A percentile compares a stretch with the other conserved stretches of the same genome.
phyloP scores from a whole-genome alignment of 2,113 vertebrate species.

The Zingel zingel region DNA sequence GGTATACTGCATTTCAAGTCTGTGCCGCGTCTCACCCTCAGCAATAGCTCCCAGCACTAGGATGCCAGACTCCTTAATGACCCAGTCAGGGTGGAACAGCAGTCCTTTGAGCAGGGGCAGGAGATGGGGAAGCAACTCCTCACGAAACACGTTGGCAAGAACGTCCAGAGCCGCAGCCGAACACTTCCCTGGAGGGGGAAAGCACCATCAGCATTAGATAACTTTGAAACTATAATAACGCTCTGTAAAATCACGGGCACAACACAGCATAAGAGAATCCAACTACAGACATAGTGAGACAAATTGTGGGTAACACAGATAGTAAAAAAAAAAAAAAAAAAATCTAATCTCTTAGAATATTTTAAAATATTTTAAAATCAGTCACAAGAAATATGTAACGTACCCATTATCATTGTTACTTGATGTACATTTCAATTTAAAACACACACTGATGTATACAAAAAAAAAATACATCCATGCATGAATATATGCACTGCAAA shows the following conservation, averaged over 20 bases:
- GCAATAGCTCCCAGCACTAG: constrained; percentile 94
- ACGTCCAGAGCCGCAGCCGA: constrained; percentile 93
- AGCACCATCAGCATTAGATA: background rate
- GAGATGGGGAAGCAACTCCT: constrained; percentile 93
- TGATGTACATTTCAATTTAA: too few relatives aligned
- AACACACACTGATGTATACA: too few relatives aligned
- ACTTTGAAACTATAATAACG: background rate
- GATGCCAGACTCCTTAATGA: constrained; percentile 95
- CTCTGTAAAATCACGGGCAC: background rate
- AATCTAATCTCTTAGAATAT: too few relatives aligned
- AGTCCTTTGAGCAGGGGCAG: constrained; percentile 93
- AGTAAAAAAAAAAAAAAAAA: too few relatives aligned
- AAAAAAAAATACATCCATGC: too few relatives aligned
- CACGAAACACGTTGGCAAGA: constrained; percentile 94
- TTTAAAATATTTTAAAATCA: too few relatives aligned
- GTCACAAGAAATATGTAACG: too few relatives aligned
- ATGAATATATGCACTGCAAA: too few relatives aligned
- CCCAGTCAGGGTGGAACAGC: constrained; percentile 96
- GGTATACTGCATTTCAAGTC: background rate
- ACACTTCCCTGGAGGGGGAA: constrained; percentile 87
- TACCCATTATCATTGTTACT: too few relatives aligned
- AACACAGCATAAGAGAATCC: background rate
- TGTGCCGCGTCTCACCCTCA: constrained; percentile 81
- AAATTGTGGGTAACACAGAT: too few relatives aligned
- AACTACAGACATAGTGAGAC: background rate